Evolutionary conservation across 2,113 vertebrate genomes (phyloP).

Genomic region (Falcunculus frontatus): DNA sequence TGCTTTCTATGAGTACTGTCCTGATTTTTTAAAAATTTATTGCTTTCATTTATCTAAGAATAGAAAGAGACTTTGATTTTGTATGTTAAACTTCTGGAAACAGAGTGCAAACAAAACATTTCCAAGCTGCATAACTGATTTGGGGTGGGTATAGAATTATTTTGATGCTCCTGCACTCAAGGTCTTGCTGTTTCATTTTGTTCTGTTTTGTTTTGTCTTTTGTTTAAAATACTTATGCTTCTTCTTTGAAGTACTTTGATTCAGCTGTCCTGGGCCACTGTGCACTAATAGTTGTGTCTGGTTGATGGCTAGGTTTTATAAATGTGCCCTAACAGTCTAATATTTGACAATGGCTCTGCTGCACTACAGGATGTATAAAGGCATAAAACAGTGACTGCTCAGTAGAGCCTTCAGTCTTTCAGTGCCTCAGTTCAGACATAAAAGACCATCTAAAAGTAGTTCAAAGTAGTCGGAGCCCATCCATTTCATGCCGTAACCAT

Average conservation of each 20-base stretch:
- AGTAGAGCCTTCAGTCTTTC: neutral
- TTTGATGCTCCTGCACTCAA: neutral
- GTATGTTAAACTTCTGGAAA: neutral
- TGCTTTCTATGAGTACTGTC: neutral
- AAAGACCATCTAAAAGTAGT: neutral
- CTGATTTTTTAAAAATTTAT: accelerated
- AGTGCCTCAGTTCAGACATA: neutral
- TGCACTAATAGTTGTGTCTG: neutral
- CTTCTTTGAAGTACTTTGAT: neutral
- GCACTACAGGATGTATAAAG: neutral
- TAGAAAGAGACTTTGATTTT: neutral
- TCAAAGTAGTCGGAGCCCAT: neutral
- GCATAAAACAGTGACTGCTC: neutral
- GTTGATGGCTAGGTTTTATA: neutral
- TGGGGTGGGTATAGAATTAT: neutral
- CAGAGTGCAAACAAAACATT: neutral
- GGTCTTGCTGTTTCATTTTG: neutral
- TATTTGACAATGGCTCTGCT: neutral
- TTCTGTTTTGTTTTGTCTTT: neutral
- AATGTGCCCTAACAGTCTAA: neutral
- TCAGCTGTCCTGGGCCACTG: neutral
- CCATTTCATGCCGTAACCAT: neutral
- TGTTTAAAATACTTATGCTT: neutral
- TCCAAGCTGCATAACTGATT: neutral
- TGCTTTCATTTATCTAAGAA: neutral